A percentile compares a stretch with the other conserved stretches of the same genome.
phyloP scores from a whole-genome alignment of 2,888 invertebrate species.

The Frankliniella fusca region DNA sequence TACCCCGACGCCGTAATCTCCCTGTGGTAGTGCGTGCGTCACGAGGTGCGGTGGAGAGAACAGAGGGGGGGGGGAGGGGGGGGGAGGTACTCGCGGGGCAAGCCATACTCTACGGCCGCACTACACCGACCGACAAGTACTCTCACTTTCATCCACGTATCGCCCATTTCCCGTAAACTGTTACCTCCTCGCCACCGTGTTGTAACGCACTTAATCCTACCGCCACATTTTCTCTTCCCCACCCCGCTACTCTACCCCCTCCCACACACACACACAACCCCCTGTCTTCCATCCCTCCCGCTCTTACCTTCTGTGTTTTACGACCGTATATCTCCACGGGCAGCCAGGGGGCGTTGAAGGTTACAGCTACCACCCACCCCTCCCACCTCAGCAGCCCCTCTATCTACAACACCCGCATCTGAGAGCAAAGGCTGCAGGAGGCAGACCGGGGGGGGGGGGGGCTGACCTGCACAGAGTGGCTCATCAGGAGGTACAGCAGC shows the following conservation, averaged over 20 bases:
- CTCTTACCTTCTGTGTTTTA: too few species aligned
- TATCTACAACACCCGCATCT: too few species aligned
- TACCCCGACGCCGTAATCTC: too few species aligned
- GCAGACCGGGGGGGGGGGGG: neutral
- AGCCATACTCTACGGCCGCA: neutral
- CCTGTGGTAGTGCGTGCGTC: too few species aligned
- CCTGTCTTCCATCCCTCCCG: too few species aligned
- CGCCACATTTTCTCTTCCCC: neutral
- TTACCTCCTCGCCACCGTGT: neutral
- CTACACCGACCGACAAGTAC: neutral
- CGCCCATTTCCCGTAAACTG: neutral
- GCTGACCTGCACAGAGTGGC: neutral
- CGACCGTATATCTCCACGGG: too few species aligned
- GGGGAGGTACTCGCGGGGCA: neutral
- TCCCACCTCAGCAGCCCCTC: too few species aligned
- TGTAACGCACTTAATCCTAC: neutral
- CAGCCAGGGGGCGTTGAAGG: too few species aligned
- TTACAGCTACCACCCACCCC: too few species aligned
- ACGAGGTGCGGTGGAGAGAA: neutral
- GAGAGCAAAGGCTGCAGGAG: too few species aligned
- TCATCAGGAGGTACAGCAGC: neutral
- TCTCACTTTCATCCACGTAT: neutral
- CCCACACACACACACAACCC: neutral
- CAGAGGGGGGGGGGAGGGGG: neutral
- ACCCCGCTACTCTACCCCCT: neutral